These are phyloP conservation scores for Chloromyia formosa DNA, from an alignment of 2,888 invertebrate species.

Conservation along the genomic window DNA sequence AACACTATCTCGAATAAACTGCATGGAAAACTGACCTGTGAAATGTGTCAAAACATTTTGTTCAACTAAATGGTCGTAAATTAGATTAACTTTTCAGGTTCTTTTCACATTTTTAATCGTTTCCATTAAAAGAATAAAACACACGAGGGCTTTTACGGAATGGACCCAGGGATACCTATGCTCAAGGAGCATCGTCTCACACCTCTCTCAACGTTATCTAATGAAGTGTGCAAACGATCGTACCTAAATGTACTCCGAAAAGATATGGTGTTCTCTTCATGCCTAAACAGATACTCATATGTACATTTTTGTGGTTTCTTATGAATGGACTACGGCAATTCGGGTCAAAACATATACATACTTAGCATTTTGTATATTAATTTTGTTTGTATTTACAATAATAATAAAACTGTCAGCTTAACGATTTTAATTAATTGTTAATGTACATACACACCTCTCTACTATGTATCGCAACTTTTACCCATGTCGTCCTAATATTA, in stretches of 20 bases:
- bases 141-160: background rate
- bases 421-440: constrained; percentile 36
- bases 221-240: constrained; percentile 13
- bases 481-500: background rate
- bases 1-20: constrained; percentile 21
- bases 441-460: background rate
- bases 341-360: background rate
- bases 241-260: background rate
- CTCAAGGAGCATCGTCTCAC: background rate
- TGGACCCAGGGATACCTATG: background rate
- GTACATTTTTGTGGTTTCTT: background rate
- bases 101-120: constrained; percentile 29
- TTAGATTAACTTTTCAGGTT: constrained; percentile 50
- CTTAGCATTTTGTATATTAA: constrained; percentile 36
- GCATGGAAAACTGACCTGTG: constrained; percentile 43
- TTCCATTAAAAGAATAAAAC: constrained; percentile 40
- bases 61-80: constrained; percentile 57
- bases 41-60: constrained; percentile 58
- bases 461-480: constrained; percentile 10
- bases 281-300: background rate
- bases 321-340: background rate
- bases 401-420: constrained; percentile 37
- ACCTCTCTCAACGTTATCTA: constrained; percentile 20
- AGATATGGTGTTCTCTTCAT: background rate
- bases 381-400: constrained; percentile 6